Conservation (phyloP, 1,140 invertebrate species). For the Rhopalosiphum maidis region DNA sequence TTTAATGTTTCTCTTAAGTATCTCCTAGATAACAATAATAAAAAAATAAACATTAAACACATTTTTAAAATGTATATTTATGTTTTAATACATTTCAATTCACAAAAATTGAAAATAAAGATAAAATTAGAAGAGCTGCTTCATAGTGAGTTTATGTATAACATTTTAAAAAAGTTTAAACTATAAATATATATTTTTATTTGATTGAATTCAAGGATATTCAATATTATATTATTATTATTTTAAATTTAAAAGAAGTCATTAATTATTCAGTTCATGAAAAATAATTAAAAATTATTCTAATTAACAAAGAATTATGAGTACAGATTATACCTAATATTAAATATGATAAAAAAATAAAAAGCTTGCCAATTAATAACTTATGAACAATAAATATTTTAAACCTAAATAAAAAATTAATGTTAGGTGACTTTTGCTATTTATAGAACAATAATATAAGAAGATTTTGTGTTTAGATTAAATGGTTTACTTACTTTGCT, state of each 20-base stretch:
- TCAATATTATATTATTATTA: background rate
- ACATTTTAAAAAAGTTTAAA: background rate
- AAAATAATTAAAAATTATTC: background rate
- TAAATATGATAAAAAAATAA: background rate
- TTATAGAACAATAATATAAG: background rate
- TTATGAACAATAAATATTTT: background rate
- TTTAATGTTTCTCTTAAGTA: constrained; percentile 94
- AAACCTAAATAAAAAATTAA: background rate
- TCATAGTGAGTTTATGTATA: background rate
- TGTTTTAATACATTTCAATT: background rate
- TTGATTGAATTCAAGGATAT: background rate
- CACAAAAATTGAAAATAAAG: background rate
- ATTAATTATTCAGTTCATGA: background rate
- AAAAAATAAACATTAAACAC: background rate
- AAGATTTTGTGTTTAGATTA: constrained; percentile 2
- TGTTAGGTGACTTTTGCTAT: background rate
- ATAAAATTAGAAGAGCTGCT: background rate
- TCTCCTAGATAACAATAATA: constrained; percentile 71
- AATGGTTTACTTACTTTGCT: constrained; percentile 80
- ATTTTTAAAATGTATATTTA: background rate
- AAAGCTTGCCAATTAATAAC: background rate
- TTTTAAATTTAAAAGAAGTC: background rate
- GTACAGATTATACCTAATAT: background rate
- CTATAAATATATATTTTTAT: background rate
- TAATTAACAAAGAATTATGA: background rate